Base-by-base conservation (phyloP, 37 sponge, comb jelly and placozoan species). In the Tethya wilhelma region DNA sequence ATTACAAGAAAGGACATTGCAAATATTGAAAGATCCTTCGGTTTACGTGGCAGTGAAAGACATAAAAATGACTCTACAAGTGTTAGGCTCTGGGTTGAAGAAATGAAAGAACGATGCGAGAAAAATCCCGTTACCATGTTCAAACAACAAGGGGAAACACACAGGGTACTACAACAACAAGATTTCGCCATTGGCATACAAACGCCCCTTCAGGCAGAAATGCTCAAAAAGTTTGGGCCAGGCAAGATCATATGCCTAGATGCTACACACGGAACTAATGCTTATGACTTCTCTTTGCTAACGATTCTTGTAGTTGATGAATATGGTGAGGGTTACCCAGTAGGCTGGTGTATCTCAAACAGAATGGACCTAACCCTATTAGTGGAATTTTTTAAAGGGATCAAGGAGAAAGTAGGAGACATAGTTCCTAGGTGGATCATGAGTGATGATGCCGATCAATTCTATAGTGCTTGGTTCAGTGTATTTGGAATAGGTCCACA, bases 271-370 rank as follows among this genome's bases (percentile, higher is more conserved):
- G 65, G 79, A 7, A 78, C 79, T 9, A 78, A 64, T 65, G 67
- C 38, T 17, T 78, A 78, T 30, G 38, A 78, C 28, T 78, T 78
- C 36, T 38, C 14, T 28, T 55, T 78, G 6, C 42, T 78, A 26
- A 78, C 53, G 38, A 43, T 91, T 44, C 26, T 91, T 0, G 80
- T 91, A 25, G 57, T 91, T 22, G 87, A 91, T 82, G 78, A 86
- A 22, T 81, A 43, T 36, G 83, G 87, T n/a, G 86, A 91, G 57
- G 92, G 92, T 19, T 43, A 77, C 22, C 86, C 92, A 32, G 87
- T 77, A 26, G 86, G 73, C 19, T 84, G 81, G 78, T 46, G 40
- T 36, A 42, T 90, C 39, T 53, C 64, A 14, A 85, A 75, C 44
- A 43, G 66, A 28, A 73, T 74, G 45, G 83, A 81, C 68, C 32